Percentiles rank a stretch among this genome's conserved stretches.
Conservation (phyloP, 2,797 vertebrate species). For the Gymnocypris eckloni region DNA sequence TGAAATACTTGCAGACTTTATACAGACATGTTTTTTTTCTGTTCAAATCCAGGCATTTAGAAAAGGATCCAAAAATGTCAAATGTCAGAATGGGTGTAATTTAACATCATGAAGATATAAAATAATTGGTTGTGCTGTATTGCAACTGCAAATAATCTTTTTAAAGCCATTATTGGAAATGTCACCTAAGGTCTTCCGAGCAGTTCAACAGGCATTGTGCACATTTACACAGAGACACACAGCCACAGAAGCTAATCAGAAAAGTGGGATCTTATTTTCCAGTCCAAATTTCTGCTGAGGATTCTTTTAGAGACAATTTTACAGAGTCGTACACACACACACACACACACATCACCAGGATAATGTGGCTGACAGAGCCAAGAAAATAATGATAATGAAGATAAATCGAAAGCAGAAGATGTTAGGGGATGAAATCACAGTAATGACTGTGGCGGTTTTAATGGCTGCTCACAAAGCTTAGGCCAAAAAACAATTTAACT, state of each 20-base stretch:
- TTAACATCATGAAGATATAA: neutral
- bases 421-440: conserved; percentile 5
- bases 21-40: neutral
- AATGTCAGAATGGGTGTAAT: conserved; percentile 6
- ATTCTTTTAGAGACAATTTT: conserved; percentile 25
- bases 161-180: conserved; percentile 23
- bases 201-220: neutral
- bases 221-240: neutral
- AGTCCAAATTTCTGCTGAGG: conserved; percentile 26
- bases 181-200: conserved; percentile 7
- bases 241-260: conserved; percentile 38
- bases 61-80: conserved; percentile 1
- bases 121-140: conserved; percentile 19
- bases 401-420: conserved; percentile 31
- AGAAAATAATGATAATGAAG: conserved; percentile 32
- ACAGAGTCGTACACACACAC: conserved; percentile 1
- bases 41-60: neutral
- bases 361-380: conserved; percentile 8
- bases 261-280: conserved; percentile 26
- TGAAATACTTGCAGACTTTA: neutral
- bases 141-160: conserved; percentile 14
- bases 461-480: conserved; percentile 24
- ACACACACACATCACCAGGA: neutral
- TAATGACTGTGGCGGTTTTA: conserved; percentile 2
- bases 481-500: conserved; percentile 27